These are phyloP conservation scores for Eublepharis macularius DNA, from an alignment of 2,113 vertebrate genomes.

Conservation along the genomic window DNA sequence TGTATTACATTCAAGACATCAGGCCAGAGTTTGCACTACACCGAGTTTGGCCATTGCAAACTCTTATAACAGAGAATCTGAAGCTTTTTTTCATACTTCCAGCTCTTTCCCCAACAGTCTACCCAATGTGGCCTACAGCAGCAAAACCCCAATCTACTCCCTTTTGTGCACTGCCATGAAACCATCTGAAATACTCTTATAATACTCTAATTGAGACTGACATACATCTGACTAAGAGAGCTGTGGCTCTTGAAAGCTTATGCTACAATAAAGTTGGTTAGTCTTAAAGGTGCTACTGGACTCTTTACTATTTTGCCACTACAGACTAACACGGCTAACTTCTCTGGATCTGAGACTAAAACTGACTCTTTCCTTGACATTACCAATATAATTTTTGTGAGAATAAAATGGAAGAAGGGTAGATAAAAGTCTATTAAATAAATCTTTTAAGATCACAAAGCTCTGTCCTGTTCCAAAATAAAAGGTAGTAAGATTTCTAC, in stretches of 20 bases:
- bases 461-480: background rate
- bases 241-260: no score
- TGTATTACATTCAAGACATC: background rate
- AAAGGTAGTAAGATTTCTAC: no score
- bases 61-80: background rate
- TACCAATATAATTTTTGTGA: no score
- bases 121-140: background rate
- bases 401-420: background rate
- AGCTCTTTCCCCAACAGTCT: background rate
- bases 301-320: no score
- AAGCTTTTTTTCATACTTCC: background rate
- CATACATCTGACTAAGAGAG: no score
- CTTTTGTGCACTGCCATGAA: rapidly evolving
- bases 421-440: background rate
- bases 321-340: no score
- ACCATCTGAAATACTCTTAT: background rate
- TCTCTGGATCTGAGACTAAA: no score
- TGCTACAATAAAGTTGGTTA: no score
- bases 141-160: background rate
- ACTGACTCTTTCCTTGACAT: no score
- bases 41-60: background rate
- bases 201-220: rapidly evolving
- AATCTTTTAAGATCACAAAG: background rate
- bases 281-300: no score
- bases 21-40: rapidly evolving